Base-by-base conservation (phyloP, 2,113 vertebrate genomes). In the Albula glossodonta region DNA sequence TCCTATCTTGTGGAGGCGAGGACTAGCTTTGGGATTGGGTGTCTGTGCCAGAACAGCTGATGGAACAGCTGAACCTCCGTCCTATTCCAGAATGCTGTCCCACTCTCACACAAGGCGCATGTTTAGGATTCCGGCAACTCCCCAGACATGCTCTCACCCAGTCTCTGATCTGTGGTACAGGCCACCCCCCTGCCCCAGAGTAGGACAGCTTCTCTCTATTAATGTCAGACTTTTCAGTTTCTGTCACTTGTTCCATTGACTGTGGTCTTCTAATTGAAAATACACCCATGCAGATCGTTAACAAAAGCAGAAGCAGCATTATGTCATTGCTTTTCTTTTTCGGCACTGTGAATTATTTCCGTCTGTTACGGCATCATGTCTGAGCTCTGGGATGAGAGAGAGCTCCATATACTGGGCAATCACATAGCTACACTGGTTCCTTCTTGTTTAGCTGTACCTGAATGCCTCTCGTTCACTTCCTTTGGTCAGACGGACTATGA, bases 1-100 rank as follows among this genome's bases (percentile, higher is more conserved):
- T 52, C 80, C 9, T n/a, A 15, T 53, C 17, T 13, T 50, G 13
- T 57, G 81, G 81, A 31, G 31, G 52, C 17, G 25, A 19, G 12
- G 52, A 9, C n/a, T n/a, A 57, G 56, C n/a, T 25, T 63, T 19
- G 78, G 31, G 48, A 11, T n/a, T 31, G 41, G 57, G 81, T 48
- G 41, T 41, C 41, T 0, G 41, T 79, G 6, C 49, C 12, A 60
- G 52, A 70, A 41, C 87, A 90, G 88, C 86, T 89, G 89, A 88
- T 17, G 1, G 78, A 83, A 81, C 89, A 89, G 87, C 88, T 90
- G 89, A 83, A 17, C 1, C 81, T 83, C 81, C 13, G 19, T 31
- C 81, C 60, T 41, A 83, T 79, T 66, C 81, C 63, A 79, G 66
- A 56, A 53, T 52, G n/a, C 49, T n/a, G 87, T 51, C 8, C 74